phyloP scores from a whole-genome alignment of 2,113 vertebrate genomes.

The human region GRCh38 chr22:34661001-34661500 shows the following conservation, averaged over 20 bases:
- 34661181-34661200: neutral
- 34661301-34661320: neutral
- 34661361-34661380: neutral
- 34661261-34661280: neutral
- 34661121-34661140: neutral
- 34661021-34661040: neutral
- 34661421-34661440: neutral
- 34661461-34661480: neutral
- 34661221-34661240: neutral
- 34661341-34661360: neutral
- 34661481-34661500: neutral
- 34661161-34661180: neutral
- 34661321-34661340: neutral
- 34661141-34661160: neutral
- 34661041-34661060: neutral
- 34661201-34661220: neutral
- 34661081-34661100: neutral
- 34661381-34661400: neutral
- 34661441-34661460: neutral
- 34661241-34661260: neutral
- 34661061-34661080: neutral
- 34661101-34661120: neutral
- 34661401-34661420: neutral
- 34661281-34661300: neutral
- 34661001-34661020: neutral